Evolutionary conservation across 2,888 invertebrate genomes (phyloP), one percentile per base, ranked within the genome.

Genomic region (Aquatica leii): DNA sequence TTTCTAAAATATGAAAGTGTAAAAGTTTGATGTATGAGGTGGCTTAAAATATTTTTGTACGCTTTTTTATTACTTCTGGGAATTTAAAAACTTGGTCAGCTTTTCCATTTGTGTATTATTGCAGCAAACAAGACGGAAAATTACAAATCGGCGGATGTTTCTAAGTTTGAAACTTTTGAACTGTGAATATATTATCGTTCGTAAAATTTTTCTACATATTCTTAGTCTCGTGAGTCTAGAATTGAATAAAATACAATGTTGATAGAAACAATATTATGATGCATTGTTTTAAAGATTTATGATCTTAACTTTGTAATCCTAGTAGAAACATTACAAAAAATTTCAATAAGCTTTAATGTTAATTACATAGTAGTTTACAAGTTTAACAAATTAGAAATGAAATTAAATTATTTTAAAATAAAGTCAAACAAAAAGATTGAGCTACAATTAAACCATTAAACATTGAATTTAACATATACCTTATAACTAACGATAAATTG

Each of bases 1-100:
- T n/a, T 1, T 17, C 20, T 34, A 15, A 18, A 46, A 12, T 34
- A 3, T 24, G 12, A 24, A 48, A 34, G n/a, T 55, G 43, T 21
- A 8, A 35, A 49, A 49, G 12, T 56, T 57, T 40, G 49, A 50
- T 40, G 41, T 50, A 57, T 50, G 40, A 50, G 35, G 24, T 12
- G 46, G 41, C 15, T 46, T 59, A 37, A 59, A 52, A 50, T 49
- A 41, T 41, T 59, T 52, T 52, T 37, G 34, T 34, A 40, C 51
- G 40, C 43, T 51, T 34, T 46, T 59, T 59, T 59, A 59, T 59
- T 59, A 52, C 59, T 59, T 24, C 15, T 8, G 59, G 59, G 52
- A 59, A 58, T 58, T 43, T 34, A 18, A 59, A 21, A 59, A 59
- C 20, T 52, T 59, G 20, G 24, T 50, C 41, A 50, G 20, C 49